Evolutionary conservation across 2,113 vertebrate species (phyloP).

Genomic region (Leptodactylus fuscus): DNA sequence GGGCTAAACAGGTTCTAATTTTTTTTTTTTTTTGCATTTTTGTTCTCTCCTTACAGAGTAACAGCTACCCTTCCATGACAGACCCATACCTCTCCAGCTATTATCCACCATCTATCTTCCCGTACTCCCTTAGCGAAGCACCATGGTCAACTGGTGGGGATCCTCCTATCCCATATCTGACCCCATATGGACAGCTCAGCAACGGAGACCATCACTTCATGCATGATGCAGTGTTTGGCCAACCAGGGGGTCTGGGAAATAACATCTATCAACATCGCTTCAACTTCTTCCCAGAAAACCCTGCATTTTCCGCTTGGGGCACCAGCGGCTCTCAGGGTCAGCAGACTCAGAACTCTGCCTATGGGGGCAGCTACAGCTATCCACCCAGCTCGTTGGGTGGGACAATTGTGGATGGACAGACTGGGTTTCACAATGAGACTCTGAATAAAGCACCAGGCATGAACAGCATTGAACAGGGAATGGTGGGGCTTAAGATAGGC

Average conservation of each 20-base stretch:
- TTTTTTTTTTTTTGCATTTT: background rate
- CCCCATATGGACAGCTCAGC: slow-evolving; percentile 92
- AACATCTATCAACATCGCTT: slow-evolving; percentile 93
- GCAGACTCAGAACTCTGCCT: slow-evolving; percentile 92
- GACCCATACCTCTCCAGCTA: slow-evolving; percentile 95
- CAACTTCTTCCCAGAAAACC: slow-evolving; percentile 95
- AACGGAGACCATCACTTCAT: slow-evolving; percentile 95
- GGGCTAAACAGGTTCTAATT: background rate
- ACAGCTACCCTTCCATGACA: slow-evolving; percentile 95
- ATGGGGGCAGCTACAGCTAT: slow-evolving; percentile 93
- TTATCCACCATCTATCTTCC: slow-evolving; percentile 95
- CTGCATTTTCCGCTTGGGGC: slow-evolving; percentile 94
- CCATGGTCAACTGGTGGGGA: slow-evolving; percentile 96
- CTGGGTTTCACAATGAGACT: slow-evolving; percentile 90
- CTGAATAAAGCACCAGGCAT: slow-evolving; percentile 93
- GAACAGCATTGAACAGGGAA: slow-evolving; percentile 95
- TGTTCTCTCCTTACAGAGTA: slow-evolving; percentile 79
- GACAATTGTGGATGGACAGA: slow-evolving; percentile 91
- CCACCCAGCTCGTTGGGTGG: slow-evolving; percentile 92
- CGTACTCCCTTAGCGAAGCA: slow-evolving; percentile 93
- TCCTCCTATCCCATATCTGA: slow-evolving; percentile 93
- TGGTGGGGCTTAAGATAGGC: slow-evolving; percentile 93
- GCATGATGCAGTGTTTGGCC: slow-evolving; percentile 94
- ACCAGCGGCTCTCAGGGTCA: slow-evolving; percentile 92
- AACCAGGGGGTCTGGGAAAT: slow-evolving; percentile 90